Percentiles rank a stretch among this genome's conserved stretches.
Conservation (phyloP, 2,113 vertebrate species). For the Colius striatus region DNA sequence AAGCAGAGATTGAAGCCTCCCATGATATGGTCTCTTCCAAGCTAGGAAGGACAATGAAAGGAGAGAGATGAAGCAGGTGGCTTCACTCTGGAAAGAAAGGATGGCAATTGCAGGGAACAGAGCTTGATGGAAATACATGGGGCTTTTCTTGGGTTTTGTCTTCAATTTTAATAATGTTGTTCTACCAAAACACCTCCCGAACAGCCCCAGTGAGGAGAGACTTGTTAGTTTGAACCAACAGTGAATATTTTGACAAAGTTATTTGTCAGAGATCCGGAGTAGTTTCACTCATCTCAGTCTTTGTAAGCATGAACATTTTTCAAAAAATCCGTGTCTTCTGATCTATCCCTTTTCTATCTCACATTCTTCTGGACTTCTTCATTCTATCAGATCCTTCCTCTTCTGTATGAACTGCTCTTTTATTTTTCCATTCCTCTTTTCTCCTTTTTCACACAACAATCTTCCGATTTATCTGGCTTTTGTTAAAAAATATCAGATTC, state of each 20-base stretch:
- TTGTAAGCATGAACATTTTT: neutral
- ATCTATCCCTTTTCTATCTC: neutral
- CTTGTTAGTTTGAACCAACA: neutral
- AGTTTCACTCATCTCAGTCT: neutral
- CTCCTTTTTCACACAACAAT: neutral
- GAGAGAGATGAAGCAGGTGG: neutral
- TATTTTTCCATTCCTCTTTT: neutral
- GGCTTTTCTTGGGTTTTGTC: neutral
- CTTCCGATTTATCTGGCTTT: neutral
- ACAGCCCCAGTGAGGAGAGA: neutral
- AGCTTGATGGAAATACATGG: neutral
- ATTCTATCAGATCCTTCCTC: neutral
- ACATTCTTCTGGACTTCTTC: neutral
- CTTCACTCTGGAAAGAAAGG: neutral
- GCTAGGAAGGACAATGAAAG: neutral
- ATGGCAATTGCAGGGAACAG: neutral
- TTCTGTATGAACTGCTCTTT: neutral
- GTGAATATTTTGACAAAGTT: neutral
- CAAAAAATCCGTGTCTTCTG: neutral
- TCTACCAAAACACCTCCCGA: neutral
- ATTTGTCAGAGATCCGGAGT: neutral
- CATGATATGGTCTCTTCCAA: neutral
- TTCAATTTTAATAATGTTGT: neutral
- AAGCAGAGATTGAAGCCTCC: neutral
- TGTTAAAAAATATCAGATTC: neutral